A percentile compares a stretch with the other conserved stretches of the same genome.
Conservation (phyloP, 1,140 invertebrate genomes). For the Cyphomyrmex costatus region DNA sequence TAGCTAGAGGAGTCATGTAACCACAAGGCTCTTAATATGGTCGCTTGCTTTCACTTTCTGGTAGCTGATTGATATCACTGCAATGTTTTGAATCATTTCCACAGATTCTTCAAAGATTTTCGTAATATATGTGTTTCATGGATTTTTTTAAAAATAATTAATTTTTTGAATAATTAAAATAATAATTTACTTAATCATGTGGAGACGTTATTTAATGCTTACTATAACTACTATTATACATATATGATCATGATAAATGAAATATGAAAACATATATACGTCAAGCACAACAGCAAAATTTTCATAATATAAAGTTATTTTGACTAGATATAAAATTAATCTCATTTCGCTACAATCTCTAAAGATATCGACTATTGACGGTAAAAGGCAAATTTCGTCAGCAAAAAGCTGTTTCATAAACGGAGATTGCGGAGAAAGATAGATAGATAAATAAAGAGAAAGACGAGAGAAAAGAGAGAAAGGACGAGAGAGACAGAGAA, state of each 20-base stretch:
- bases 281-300: neutral
- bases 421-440: neutral
- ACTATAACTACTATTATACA: neutral
- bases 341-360: neutral
- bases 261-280: neutral
- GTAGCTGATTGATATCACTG: conserved; percentile 60
- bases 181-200: neutral
- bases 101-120: conserved; percentile 38
- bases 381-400: neutral
- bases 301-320: neutral
- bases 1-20: conserved; percentile 40
- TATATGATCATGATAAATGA: no score
- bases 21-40: conserved; percentile 41
- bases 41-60: conserved; percentile 73
- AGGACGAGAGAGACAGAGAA: neutral
- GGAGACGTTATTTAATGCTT: neutral
- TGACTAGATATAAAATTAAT: neutral
- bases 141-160: conserved; percentile 1
- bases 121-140: neutral
- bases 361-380: conserved; percentile 5
- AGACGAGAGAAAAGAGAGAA: neutral
- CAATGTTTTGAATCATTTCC: conserved; percentile 8
- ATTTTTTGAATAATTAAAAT: neutral
- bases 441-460: neutral
- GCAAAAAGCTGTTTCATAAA: neutral